Conservation (phyloP, 2,888 invertebrate species). For the Antheraea yamamai region DNA sequence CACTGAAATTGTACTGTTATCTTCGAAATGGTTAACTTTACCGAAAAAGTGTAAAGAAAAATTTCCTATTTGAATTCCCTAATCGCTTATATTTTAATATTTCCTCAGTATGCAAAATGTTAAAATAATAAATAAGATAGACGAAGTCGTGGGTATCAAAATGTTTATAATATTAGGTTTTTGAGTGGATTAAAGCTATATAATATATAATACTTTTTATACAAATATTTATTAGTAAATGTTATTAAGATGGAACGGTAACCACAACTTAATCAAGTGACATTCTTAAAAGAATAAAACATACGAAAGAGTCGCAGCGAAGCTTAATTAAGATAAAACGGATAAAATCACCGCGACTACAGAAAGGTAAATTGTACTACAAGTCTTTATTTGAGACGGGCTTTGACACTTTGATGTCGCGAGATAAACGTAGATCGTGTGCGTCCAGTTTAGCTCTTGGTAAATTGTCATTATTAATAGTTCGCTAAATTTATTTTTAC, state of each 20-base stretch:
- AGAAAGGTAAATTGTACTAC: conserved; percentile 23
- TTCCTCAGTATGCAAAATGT: too few relatives aligned
- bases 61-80: too few relatives aligned
- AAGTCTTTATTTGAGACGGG: conserved; percentile 21
- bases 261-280: conserved; percentile 14
- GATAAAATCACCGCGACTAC: conserved; percentile 29
- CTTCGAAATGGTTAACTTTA: too few relatives aligned
- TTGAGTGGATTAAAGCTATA: too few relatives aligned
- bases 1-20: too few relatives aligned
- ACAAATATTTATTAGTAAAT: neutral
- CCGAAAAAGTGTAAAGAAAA: too few relatives aligned
- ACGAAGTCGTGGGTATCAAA: too few relatives aligned
- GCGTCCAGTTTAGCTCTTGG: neutral
- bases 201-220: neutral
- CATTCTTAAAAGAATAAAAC: conserved; percentile 23
- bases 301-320: conserved; percentile 24
- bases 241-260: conserved; percentile 19
- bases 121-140: neutral
- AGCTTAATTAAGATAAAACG: conserved; percentile 38
- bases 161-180: too few relatives aligned
- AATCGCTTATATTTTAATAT: too few relatives aligned
- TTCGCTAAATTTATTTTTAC: conserved; percentile 5
- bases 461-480: conserved; percentile 11
- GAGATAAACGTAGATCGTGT: conserved; percentile 15
- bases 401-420: conserved; percentile 18